Conservation (phyloP, 2,113 vertebrate species). For the Trematocara zebra region DNA sequence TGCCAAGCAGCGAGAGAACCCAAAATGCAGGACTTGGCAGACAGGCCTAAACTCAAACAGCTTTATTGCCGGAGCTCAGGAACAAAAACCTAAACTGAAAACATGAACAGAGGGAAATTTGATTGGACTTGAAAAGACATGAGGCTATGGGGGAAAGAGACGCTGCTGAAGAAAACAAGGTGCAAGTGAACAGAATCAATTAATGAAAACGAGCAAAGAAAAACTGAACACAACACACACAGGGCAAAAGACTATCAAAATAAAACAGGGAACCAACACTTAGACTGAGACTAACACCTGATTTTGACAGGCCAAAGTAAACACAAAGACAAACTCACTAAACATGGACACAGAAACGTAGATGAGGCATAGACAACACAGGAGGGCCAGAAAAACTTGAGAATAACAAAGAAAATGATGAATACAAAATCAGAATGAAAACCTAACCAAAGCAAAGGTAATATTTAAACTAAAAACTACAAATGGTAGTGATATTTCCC, state of each 20-base stretch:
- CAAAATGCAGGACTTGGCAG: neutral
- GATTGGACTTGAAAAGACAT: neutral
- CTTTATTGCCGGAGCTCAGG: neutral
- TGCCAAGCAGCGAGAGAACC: neutral
- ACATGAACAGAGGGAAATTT: neutral
- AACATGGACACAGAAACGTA: neutral
- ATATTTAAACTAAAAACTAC: neutral
- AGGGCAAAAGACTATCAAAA: neutral
- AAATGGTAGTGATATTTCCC: neutral
- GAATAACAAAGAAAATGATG: neutral
- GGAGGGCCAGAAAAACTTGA: neutral
- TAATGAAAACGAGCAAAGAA: neutral
- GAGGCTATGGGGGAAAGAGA: neutral
- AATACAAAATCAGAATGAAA: neutral
- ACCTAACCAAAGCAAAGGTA: neutral
- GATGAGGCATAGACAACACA: neutral
- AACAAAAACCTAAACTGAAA: neutral
- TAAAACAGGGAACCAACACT: neutral
- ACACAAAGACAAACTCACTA: neutral
- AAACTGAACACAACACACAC: neutral
- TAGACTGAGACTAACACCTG: neutral
- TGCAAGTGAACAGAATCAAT: neutral
- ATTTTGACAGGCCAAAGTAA: neutral
- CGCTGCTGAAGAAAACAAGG: neutral
- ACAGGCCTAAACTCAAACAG: neutral